Conservation (phyloP, 1,140 invertebrate species). For the Schlechtendalia chinensis region DNA sequence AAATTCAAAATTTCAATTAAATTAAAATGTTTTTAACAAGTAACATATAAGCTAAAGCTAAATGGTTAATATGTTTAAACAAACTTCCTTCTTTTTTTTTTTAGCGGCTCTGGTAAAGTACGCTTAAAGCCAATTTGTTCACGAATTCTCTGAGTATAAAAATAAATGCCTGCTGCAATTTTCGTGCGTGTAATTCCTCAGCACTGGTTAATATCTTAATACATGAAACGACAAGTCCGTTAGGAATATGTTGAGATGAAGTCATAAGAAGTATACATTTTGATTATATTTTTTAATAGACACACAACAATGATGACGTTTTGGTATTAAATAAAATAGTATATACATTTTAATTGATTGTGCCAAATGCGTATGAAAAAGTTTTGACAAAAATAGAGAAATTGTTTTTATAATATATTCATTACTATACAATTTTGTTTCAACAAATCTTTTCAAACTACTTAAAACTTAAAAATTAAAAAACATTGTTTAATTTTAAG, state of each 20-base stretch:
- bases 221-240: not conserved
- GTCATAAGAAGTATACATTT: too few relatives aligned
- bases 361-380: too few relatives aligned
- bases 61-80: not conserved
- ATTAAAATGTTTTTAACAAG: not conserved
- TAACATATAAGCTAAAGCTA: not conserved
- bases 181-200: not conserved
- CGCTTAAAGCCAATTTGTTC: not conserved
- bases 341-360: too few relatives aligned
- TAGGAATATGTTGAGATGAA: not conserved
- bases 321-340: not conserved
- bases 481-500: too few relatives aligned
- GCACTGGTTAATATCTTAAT: not conserved
- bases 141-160: not conserved
- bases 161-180: not conserved
- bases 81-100: conserved; percentile 9
- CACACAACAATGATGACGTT: not conserved
- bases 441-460: too few relatives aligned
- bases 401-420: too few relatives aligned
- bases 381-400: too few relatives aligned
- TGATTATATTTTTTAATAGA: not conserved
- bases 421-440: too few relatives aligned
- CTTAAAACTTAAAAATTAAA: too few relatives aligned
- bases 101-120: conserved; percentile 11
- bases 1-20: conserved; percentile 4